Evolutionary conservation across 53 echinoderm and acorn worm genomes (phyloP).

Genomic region (Patiria pectinifera): DNA sequence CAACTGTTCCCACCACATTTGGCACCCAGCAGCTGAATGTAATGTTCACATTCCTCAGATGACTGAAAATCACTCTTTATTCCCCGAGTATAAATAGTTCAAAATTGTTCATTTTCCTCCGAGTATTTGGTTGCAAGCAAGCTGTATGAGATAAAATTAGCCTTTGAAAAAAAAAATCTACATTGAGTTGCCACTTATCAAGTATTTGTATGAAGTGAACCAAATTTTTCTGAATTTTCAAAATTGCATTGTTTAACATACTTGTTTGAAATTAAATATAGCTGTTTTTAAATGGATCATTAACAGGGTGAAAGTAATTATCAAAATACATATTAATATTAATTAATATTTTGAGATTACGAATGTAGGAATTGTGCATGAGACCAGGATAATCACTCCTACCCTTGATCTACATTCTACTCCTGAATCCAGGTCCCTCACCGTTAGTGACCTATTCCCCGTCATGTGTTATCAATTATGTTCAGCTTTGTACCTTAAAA

Average conservation of each 20-base stretch:
- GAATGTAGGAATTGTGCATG: too few species aligned
- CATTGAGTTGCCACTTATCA: too few species aligned
- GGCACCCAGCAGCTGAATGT: conserved; percentile 27
- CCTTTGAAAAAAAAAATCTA: too few species aligned
- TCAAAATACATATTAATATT: too few species aligned
- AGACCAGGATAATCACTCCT: too few species aligned
- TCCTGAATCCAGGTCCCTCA: not conserved
- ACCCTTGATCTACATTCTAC: not conserved
- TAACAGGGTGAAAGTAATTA: too few species aligned
- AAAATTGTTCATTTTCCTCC: not conserved
- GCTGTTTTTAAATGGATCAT: too few species aligned
- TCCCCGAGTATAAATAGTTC: conserved; percentile 6
- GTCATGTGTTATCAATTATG: conserved; percentile 57
- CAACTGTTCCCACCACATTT: conserved; percentile 51
- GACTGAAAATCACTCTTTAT: conserved; percentile 36
- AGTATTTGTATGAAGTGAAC: not conserved
- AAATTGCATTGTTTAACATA: not conserved
- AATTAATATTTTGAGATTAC: too few species aligned
- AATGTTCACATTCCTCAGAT: conserved; percentile 39
- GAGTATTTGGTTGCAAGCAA: too few species aligned
- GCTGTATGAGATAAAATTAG: too few species aligned
- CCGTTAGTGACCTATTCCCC: conserved; percentile 29
- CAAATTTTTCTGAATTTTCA: not conserved
- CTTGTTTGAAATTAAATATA: not conserved
- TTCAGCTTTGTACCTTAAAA: not conserved